A percentile compares a stretch with the other conserved stretches of the same genome.
Evolutionary conservation across 2,888 invertebrate species (phyloP).

Genomic region (Nymphalis c-album): DNA sequence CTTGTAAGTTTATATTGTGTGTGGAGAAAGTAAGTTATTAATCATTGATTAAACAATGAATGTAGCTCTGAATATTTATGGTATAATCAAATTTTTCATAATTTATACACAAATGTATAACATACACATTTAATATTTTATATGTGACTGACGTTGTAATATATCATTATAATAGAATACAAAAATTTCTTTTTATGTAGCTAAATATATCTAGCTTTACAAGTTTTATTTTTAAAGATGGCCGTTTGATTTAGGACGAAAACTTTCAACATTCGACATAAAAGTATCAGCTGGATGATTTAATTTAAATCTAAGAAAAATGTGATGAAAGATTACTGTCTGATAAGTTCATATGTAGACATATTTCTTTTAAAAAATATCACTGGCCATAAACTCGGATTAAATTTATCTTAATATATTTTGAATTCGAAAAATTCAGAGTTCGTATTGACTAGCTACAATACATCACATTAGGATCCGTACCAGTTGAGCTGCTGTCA

Average conservation of each 20-base stretch:
- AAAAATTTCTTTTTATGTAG: neutral
- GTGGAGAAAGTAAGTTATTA: too few species aligned
- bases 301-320: neutral
- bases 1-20: too few species aligned
- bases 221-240: slow-evolving; percentile 14
- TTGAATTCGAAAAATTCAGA: slow-evolving; percentile 2
- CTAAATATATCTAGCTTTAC: too few species aligned
- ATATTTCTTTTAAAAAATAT: slow-evolving; percentile 13
- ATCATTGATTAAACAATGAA: neutral
- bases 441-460: slow-evolving; percentile 20
- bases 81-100: neutral
- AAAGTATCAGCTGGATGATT: neutral
- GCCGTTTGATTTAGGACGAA: slow-evolving; percentile 21
- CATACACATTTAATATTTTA: slow-evolving; percentile 12
- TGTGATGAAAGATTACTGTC: too few species aligned
- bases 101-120: neutral
- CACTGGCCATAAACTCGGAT: slow-evolving; percentile 20
- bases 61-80: neutral
- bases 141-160: slow-evolving; percentile 3
- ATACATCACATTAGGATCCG: slow-evolving; percentile 9
- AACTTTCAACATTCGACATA: slow-evolving; percentile 15
- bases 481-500: slow-evolving; percentile 3
- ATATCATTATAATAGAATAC: too few species aligned
- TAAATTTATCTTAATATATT: slow-evolving; percentile 7
- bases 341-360: neutral